Evolutionary conservation across 2,113 vertebrate genomes (phyloP), one percentile per base, ranked within the genome.

Genomic region (Geothlypis trichas): DNA sequence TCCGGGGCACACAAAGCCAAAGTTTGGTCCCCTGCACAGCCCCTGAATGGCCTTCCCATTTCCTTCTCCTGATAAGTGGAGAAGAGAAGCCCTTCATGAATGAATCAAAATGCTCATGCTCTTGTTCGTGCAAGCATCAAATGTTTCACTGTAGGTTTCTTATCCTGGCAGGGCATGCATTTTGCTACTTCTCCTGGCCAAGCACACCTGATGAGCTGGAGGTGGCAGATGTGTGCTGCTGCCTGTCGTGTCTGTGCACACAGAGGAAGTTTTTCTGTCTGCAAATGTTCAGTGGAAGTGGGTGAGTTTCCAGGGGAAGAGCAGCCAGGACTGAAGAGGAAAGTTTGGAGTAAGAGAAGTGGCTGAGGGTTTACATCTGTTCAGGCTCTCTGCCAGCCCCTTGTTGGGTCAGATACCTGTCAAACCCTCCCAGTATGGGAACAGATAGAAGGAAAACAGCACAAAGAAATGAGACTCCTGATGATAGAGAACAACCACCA

Each of bases 181-280:
- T 44, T 47, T 8, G 27, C 35, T 59, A 0, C 39, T 74, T 61
- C 72, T 83, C 55, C 15, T 28, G 67, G 41, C 37, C 1, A 2
- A 76, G 83, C 30, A 33, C 16, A 22, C 4, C 33, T 0, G 0
- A 19, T 13, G 44, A 49, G 39, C 28, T 2, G 10, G 59, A 59
- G 41, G 18, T 6, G 41, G 71, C 62, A 84, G 47, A 39, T 0
- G 8, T 10, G 54, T 82, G 49, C n/a, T 49, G 71, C 58, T 85
- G 62, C 31, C 20, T 37, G 5, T 14, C 12, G 2, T 10, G 26
- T 37, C 1, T 2, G 0, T 0, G 1, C 1, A 3, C 49, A 15
- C 28, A 39, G 51, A 57, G 57, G n/a, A 57, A 44, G 16, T 15
- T 49, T 41, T 75, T 33, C 41, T 79, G 27, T 19, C 71, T 69